Evolutionary conservation across 2,113 vertebrate species (phyloP), one percentile per base, ranked within the genome.

Genomic region (Brachypteracias leptosomus): DNA sequence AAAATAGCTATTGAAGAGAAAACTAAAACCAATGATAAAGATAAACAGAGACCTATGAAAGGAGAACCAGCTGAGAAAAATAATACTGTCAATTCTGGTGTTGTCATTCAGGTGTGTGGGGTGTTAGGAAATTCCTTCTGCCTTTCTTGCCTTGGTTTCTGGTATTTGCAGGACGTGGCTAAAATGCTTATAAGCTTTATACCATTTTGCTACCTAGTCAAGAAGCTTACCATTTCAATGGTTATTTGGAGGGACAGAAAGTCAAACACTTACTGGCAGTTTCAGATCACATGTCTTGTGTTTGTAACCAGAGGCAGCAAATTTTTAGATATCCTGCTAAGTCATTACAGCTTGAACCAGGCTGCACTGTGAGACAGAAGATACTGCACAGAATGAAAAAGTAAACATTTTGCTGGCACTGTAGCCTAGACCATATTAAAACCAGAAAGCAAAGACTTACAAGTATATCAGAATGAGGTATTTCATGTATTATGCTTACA

Each of bases 311-410:
- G 80, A 95, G 59, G 96, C 89, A 96, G 96, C 94, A 95, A 82
- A 95, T 95, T 97, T 96, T 97, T 35, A 96, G 92, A 95, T 74
- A 87, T 71, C 2, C 1, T 77, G 59, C 83, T 72, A 87, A 95
- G 47, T 55, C 81, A 90, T 88, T 97, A 83, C 28, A 76, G 88
- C 62, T 88, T 51, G 38, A 93, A 61, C 63, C 13, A 89, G 78
- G 63, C 87, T 87, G 51, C 88, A 63, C 25, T 76, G 89, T 70
- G 83, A 89, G 76, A 88, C 66, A 63, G 49, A 38, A 90, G 90
- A 93, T 66, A 94, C 17, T 22, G 22, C 68, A 95, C 57, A 96
- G 87, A 81, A 87, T 65, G 73, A 95, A 97, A 85, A 82, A 86
- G 62, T 20, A 83, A 97, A 95, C 80, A 40, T 86, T 85, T 83